phyloP scores from a whole-genome alignment of 2,113 vertebrate species.

The Australoheros scitulus region DNA sequence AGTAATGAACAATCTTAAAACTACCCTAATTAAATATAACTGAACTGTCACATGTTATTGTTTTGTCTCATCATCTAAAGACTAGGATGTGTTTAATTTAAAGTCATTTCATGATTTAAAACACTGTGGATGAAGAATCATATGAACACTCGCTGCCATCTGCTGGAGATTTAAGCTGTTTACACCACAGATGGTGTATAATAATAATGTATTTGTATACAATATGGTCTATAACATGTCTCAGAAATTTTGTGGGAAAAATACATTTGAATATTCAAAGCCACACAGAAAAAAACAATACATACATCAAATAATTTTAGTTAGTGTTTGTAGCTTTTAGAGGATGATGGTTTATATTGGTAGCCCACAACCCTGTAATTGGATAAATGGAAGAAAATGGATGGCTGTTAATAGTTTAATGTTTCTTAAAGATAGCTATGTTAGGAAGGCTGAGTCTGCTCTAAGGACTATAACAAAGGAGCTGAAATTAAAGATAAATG shows the following conservation, averaged over 20 bases:
- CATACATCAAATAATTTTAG: not conserved
- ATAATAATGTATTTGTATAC: fast-evolving
- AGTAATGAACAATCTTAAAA: not conserved
- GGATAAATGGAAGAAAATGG: no score
- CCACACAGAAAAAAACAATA: no score
- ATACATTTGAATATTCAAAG: not conserved
- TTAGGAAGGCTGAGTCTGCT: no score
- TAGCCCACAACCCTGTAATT: not conserved
- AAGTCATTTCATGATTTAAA: not conserved
- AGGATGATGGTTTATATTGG: not conserved
- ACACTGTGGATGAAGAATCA: not conserved
- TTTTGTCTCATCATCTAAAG: not conserved
- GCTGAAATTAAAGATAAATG: no score
- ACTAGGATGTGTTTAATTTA: not conserved
- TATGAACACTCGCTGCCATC: not conserved
- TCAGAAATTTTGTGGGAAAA: fast-evolving
- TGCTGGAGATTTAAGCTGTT: not conserved
- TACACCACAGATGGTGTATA: fast-evolving
- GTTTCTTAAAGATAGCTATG: not conserved
- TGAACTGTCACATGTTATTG: not conserved
- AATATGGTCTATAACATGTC: not conserved
- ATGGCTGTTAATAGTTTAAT: no score
- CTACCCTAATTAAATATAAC: not conserved
- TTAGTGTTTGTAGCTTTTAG: not conserved
- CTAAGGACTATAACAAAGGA: no score